These are phyloP conservation scores for Temnothorax curvispinosus DNA, from an alignment of 1,140 invertebrate genomes.

Conservation along the genomic window DNA sequence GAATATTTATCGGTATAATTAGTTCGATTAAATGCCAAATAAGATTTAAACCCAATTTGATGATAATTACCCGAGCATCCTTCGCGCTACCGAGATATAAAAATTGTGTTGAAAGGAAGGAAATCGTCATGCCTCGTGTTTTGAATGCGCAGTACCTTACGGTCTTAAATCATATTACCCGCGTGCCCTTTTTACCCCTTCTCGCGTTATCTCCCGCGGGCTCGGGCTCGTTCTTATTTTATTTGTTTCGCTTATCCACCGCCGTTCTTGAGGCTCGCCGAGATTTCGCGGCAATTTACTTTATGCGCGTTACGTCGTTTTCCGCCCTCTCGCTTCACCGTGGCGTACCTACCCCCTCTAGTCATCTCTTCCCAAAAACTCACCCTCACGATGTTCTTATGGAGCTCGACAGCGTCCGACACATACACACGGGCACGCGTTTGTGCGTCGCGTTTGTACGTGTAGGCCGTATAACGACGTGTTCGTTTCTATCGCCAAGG, in stretches of 20 bases:
- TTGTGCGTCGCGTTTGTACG: neutral
- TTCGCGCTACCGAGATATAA: neutral
- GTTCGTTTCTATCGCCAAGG: constrained; percentile 67
- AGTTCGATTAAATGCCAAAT: neutral
- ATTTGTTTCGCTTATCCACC: constrained; percentile 80
- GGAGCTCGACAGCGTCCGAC: constrained; percentile 54
- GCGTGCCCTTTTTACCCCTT: constrained; percentile 63
- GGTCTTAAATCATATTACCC: constrained; percentile 73
- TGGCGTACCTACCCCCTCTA: constrained; percentile 41
- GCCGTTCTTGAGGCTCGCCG: constrained; percentile 65
- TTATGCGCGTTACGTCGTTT: constrained; percentile 82
- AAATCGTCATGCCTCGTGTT: constrained; percentile 21
- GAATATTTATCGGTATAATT: neutral
- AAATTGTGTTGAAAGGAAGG: neutral
- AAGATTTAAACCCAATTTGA: constrained; percentile 14
- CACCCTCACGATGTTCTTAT: constrained; percentile 70
- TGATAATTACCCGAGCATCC: neutral
- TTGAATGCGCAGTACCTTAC: constrained; percentile 11
- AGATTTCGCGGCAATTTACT: constrained; percentile 84
- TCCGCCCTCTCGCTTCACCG: constrained; percentile 75
- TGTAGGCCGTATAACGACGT: constrained; percentile 14
- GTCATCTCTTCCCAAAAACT: constrained; percentile 70
- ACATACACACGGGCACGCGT: neutral
- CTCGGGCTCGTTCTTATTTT: constrained; percentile 74
- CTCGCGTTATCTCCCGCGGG: constrained; percentile 66